Evolutionary conservation across 1,140 invertebrate species (phyloP).

Genomic region (Battus philenor): DNA sequence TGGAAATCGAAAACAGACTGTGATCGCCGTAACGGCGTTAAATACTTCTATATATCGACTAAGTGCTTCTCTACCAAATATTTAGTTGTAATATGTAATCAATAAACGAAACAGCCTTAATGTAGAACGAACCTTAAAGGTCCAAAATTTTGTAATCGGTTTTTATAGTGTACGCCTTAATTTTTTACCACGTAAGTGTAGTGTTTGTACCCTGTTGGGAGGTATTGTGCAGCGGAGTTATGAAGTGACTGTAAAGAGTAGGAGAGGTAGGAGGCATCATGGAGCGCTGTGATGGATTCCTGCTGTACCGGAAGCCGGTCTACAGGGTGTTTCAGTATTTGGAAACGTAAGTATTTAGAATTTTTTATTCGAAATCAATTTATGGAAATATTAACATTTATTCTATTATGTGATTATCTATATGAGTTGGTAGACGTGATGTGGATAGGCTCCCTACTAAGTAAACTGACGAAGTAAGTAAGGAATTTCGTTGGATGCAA

Average conservation of each 20-base stretch:
- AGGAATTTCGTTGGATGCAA: neutral
- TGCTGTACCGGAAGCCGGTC: conserved; percentile 84
- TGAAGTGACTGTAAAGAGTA: conserved; percentile 22
- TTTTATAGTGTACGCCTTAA: conserved; percentile 63
- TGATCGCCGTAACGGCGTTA: conserved; percentile 66
- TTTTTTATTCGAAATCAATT: no score
- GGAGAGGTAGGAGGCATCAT: conserved; percentile 58
- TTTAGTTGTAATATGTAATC: conserved; percentile 37
- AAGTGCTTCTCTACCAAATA: conserved; percentile 63
- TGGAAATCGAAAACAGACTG: conserved; percentile 40
- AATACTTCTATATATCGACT: conserved; percentile 43
- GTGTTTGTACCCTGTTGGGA: conserved; percentile 11
- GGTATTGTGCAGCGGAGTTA: conserved; percentile 23
- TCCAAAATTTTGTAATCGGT: conserved; percentile 66
- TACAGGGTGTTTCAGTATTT: conserved; percentile 87
- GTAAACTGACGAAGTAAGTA: neutral
- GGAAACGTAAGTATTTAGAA: conserved; percentile 79
- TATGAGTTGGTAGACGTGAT: neutral
- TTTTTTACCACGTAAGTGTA: conserved; percentile 51
- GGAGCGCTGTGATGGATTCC: conserved; percentile 82
- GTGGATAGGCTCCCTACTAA: no score
- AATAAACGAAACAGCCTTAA: conserved; percentile 52
- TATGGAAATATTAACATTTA: no score
- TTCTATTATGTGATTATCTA: neutral
- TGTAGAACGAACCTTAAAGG: conserved; percentile 56